Base-by-base conservation (phyloP, 2,113 vertebrate genomes). In the Apodemus speciosus region DNA sequence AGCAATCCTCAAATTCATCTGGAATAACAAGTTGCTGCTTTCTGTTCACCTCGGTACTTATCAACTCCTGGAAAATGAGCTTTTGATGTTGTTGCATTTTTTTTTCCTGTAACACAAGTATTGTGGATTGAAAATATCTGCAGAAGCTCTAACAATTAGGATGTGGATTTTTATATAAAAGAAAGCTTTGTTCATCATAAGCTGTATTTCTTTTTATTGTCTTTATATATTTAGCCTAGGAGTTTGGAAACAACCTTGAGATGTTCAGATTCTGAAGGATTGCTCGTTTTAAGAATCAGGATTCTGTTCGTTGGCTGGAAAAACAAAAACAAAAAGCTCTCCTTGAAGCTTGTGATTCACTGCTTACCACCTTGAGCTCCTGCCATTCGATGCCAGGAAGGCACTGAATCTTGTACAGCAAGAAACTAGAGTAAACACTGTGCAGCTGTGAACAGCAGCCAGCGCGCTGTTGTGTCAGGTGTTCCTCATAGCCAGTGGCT, bases 221-320 rank as follows among this genome's bases (percentile, higher is more conserved):
- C 32, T 89, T 96, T 90, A n/a, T 91, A 18, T 32, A 10, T 21
- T 91, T 94, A 43, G 60, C 6, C 11, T 58, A 77, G 68, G 85
- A 15, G 20, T 71, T 85, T 79, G 68, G 80, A 89, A 89, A 81
- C 85, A 95, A 93, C 89, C 92, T 97, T 97, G 94, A 87, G 84
- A 60, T 46, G 51, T 81, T 85, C 68, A 77, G 71, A 68, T 43
- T 77, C 60, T 53, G 75, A 85, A 92, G 27, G 77, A 90, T 89
- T 87, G 68, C 81, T 62, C 69, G 60, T 93, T 96, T 95, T 35
- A 76, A 40, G 83, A 93, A 85, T 53, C 91, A 56, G 77, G 73
- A 90, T 76, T 97, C 95, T 96, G 92, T 96, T 96, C 94, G 91
- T 94, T 85, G 95, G 62, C 94, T 90, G 68, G 84, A 79, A 77